Evolutionary conservation across 2,797 vertebrate species (phyloP).

Genomic region (Gobio occitaniae): DNA sequence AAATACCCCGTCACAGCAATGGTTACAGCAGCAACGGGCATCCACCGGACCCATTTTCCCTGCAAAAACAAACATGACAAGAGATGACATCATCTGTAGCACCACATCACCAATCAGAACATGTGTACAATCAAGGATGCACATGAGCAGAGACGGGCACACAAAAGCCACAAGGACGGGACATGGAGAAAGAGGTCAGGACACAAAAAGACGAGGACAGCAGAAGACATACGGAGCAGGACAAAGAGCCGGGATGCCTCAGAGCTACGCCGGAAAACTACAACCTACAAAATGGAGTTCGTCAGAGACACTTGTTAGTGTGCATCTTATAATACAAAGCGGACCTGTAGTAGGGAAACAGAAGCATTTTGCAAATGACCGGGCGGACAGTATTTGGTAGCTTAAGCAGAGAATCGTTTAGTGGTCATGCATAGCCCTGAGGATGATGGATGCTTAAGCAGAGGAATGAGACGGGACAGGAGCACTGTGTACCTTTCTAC

Average conservation of each 20-base stretch:
- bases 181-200: not conserved
- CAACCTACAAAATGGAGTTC: conserved; percentile 41
- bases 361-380: conserved; percentile 22
- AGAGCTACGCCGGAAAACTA: conserved; percentile 54
- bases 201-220: conserved; percentile 22
- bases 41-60: conserved; percentile 94
- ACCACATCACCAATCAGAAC: conserved; percentile 39
- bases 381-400: conserved; percentile 1
- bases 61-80: conserved; percentile 85
- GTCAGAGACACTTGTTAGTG: conserved; percentile 44
- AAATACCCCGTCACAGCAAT: conserved; percentile 92
- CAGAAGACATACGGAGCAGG: conserved; percentile 51
- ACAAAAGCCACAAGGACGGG: conserved; percentile 24
- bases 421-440: conserved; percentile 68
- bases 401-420: conserved; percentile 34
- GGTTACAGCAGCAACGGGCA: conserved; percentile 91
- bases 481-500: conserved; percentile 99
- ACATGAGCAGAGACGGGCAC: conserved; percentile 38
- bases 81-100: conserved; percentile 68
- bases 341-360: conserved; percentile 27
- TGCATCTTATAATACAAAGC: conserved; percentile 21
- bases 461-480: conserved; percentile 79
- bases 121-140: conserved; percentile 48
- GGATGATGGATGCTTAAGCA: conserved; percentile 60
- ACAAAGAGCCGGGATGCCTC: conserved; percentile 66